Evolutionary conservation across 1,140 invertebrate species (phyloP).

Genomic region (Heliothis virescens): DNA sequence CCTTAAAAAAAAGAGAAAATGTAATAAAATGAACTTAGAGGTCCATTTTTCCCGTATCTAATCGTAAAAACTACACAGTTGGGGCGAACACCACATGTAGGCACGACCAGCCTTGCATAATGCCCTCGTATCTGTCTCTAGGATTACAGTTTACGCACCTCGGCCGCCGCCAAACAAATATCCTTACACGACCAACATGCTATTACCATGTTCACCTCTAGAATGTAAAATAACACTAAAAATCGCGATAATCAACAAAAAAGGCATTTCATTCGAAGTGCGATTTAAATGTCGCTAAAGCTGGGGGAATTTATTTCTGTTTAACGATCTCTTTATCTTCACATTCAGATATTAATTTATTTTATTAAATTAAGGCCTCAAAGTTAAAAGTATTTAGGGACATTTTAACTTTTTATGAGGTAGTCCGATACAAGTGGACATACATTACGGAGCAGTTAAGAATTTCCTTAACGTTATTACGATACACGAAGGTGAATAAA

Average conservation of each 20-base stretch:
- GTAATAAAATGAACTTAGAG: neutral
- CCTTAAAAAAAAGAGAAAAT: neutral
- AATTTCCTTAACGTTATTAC: conserved; percentile 4
- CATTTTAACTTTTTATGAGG: neutral
- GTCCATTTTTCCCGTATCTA: conserved; percentile 3
- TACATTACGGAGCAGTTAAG: conserved; percentile 8
- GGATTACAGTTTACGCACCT: conserved; percentile 55
- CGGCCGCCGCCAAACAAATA: conserved; percentile 48
- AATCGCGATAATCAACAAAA: conserved; percentile 19
- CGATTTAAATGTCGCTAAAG: conserved; percentile 37
- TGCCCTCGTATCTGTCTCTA: conserved; percentile 48
- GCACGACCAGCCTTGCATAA: conserved; percentile 10
- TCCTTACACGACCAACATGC: conserved; percentile 16
- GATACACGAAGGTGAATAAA: conserved; percentile 1
- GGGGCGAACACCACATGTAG: neutral
- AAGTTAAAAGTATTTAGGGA: conserved; percentile 21
- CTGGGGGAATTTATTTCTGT: neutral
- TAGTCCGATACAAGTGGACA: neutral
- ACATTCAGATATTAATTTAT: conserved; percentile 4
- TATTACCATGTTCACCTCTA: conserved; percentile 49
- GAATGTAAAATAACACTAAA: conserved; percentile 19
- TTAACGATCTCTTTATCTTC: conserved; percentile 26
- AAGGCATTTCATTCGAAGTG: conserved; percentile 14
- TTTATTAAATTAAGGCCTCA: conserved; percentile 15
- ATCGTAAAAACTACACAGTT: conserved; percentile 24